Conservation (phyloP, 1,140 invertebrate species). For the Tetramorium simillimum region DNA sequence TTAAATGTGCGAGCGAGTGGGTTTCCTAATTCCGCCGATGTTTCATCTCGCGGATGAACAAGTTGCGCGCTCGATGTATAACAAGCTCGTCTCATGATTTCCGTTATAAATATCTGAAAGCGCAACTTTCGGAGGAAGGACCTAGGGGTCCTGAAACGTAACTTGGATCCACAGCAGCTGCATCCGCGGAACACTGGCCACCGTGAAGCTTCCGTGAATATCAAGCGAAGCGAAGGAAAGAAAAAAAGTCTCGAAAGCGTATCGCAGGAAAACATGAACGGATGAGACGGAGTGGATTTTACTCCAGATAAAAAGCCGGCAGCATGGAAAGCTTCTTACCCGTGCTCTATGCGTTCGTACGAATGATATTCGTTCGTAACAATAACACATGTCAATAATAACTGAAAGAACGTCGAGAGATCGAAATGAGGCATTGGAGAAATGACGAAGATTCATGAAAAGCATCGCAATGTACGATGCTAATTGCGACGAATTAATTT, state of each 20-base stretch:
- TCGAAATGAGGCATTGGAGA: not conserved
- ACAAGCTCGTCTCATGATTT: constrained; percentile 22
- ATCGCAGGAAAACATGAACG: constrained; percentile 51
- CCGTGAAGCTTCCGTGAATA: constrained; percentile 25
- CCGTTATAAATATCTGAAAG: constrained; percentile 37
- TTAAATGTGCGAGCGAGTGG: constrained; percentile 21
- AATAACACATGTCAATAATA: constrained; percentile 28
- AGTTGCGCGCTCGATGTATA: constrained; percentile 17
- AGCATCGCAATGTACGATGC: not conserved
- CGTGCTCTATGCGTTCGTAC: not conserved
- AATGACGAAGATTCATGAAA: not conserved
- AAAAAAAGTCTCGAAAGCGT: constrained; percentile 32
- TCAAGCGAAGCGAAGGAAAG: not conserved
- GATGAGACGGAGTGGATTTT: constrained; percentile 51
- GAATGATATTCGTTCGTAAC: constrained; percentile 38
- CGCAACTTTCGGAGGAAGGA: constrained; percentile 46
- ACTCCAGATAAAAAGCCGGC: constrained; percentile 25
- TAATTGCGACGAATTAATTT: not conserved
- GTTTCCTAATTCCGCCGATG: constrained; percentile 16
- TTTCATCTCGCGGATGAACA: constrained; percentile 41
- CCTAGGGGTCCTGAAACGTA: constrained; percentile 16
- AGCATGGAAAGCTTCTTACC: constrained; percentile 55
- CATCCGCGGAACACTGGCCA: constrained; percentile 12
- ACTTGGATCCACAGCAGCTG: constrained; percentile 2
- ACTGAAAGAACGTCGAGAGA: not conserved